Evolutionary conservation across 2,113 vertebrate genomes (phyloP).

Genomic region (Dromas ardeola): DNA sequence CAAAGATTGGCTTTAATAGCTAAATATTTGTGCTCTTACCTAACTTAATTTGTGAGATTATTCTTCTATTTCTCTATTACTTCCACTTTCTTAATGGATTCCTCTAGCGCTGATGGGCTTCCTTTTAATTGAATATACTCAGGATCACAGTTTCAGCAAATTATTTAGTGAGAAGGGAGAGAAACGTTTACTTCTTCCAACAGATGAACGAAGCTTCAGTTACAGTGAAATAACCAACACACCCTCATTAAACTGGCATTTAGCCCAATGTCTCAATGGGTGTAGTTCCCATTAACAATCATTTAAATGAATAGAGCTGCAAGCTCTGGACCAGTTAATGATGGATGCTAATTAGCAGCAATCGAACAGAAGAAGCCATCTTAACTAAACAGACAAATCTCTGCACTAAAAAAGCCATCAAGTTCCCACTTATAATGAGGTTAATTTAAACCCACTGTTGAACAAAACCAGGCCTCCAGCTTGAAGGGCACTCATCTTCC

Average conservation of each 20-base stretch:
- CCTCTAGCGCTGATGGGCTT: background rate
- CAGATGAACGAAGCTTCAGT: background rate
- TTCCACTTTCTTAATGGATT: conserved; percentile 7
- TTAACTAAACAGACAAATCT: conserved; percentile 52
- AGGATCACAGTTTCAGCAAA: conserved; percentile 33
- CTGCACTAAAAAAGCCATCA: conserved; percentile 52
- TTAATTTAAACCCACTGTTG: conserved; percentile 66
- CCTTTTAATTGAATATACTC: conserved; percentile 17
- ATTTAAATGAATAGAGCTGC: conserved; percentile 46
- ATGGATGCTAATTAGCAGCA: conserved; percentile 65
- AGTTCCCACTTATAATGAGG: conserved; percentile 34
- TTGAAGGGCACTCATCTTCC: background rate
- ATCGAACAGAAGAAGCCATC: conserved; percentile 49
- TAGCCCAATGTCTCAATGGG: conserved; percentile 21
- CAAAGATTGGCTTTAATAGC: background rate
- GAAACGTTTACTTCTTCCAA: conserved; percentile 11
- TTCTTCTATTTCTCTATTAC: background rate
- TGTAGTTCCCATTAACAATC: conserved; percentile 45
- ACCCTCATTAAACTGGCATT: conserved; percentile 60
- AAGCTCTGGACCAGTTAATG: conserved; percentile 51
- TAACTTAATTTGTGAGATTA: conserved; percentile 11
- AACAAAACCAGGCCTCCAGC: conserved; percentile 41
- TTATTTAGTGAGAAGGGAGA: conserved; percentile 21
- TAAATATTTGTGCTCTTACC: background rate
- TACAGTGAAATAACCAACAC: conserved; percentile 46